phyloP scores from a whole-genome alignment of 2,888 invertebrate genomes.

The Iphiclides podalirius region DNA sequence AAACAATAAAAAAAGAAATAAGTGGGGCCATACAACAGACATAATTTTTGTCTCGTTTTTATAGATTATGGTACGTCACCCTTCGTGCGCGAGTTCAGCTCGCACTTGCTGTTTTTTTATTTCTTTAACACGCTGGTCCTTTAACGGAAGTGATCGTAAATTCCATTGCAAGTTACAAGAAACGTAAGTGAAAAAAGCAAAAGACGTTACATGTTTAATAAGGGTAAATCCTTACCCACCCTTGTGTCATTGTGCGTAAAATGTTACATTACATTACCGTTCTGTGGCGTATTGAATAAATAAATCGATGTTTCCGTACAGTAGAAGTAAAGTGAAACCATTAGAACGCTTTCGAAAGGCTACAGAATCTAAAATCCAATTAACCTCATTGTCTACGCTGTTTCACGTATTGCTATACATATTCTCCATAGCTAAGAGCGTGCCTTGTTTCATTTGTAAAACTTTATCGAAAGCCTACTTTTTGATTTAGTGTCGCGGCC shows the following conservation, averaged over 20 bases:
- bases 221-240: too few species aligned
- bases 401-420: conserved; percentile 14
- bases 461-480: not conserved
- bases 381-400: conserved; percentile 27
- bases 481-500: not conserved
- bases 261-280: conserved; percentile 6
- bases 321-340: conserved; percentile 39
- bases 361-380: conserved; percentile 32
- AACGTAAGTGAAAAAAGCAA: not conserved
- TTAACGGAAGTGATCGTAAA: not conserved
- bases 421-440: not conserved
- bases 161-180: not conserved
- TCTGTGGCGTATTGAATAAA: conserved; percentile 8
- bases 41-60: too few species aligned
- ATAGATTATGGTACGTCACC: too few species aligned
- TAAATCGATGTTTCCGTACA: conserved; percentile 21
- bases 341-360: conserved; percentile 30
- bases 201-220: not conserved
- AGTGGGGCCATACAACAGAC: too few species aligned
- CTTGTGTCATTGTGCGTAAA: not conserved
- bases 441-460: not conserved
- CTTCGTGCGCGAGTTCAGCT: too few species aligned
- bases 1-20: too few species aligned
- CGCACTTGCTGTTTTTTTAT: too few species aligned
- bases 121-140: not conserved